These are phyloP conservation scores for Dasypogon diadema DNA, from an alignment of 2,888 invertebrate genomes.

Conservation along the genomic window DNA sequence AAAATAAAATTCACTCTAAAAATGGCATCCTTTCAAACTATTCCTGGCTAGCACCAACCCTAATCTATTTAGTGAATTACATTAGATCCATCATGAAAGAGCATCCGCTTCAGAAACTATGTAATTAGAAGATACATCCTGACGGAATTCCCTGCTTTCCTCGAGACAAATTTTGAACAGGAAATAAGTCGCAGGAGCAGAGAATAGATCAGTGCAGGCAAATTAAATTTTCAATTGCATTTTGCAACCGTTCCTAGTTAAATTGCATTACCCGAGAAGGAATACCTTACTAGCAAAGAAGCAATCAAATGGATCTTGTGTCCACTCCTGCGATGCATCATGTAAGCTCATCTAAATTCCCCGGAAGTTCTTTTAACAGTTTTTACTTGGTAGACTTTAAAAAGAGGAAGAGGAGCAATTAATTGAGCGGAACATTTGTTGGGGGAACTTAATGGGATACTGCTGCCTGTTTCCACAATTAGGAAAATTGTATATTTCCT, in stretches of 20 bases:
- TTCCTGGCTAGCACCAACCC: too few species aligned
- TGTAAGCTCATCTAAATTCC: slow-evolving; percentile 34
- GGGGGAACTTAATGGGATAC: background rate
- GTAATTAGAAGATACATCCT: too few species aligned
- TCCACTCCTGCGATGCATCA: background rate
- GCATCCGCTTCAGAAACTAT: too few species aligned
- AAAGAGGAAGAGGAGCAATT: background rate
- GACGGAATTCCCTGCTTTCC: background rate
- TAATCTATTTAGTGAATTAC: too few species aligned
- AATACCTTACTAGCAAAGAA: background rate
- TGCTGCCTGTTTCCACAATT: too few species aligned
- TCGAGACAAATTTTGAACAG: background rate
- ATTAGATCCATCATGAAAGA: too few species aligned
- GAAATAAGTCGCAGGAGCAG: background rate
- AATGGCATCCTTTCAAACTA: too few species aligned
- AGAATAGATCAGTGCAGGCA: background rate
- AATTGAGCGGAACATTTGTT: slow-evolving; percentile 25
- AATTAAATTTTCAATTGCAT: slow-evolving; percentile 41
- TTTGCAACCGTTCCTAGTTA: background rate
- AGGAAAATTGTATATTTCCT: too few species aligned
- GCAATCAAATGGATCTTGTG: background rate
- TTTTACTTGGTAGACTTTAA: slow-evolving; percentile 27
- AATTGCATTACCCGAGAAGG: slow-evolving; percentile 20
- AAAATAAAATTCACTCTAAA: too few species aligned
- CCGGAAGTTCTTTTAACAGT: slow-evolving; percentile 16